phyloP scores from a whole-genome alignment of 2,888 invertebrate genomes.

The Caenorhabditis sp. region DNA sequence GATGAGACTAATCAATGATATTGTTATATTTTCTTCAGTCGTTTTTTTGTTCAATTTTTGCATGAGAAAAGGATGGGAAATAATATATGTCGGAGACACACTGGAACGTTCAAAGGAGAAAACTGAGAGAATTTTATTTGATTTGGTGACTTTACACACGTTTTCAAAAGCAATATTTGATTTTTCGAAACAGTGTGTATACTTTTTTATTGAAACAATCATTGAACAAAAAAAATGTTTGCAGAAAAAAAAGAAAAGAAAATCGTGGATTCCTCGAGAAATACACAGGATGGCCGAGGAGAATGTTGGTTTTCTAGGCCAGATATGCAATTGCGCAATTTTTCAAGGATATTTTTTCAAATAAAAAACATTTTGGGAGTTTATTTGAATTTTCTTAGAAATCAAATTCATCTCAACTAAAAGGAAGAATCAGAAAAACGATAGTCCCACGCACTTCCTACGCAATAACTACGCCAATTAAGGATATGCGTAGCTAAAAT shows the following conservation, averaged over 20 bases:
- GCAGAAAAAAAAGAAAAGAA: background rate
- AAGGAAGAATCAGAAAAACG: no score
- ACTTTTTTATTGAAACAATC: background rate
- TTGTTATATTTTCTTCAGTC: background rate
- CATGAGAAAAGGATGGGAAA: conserved; percentile 9
- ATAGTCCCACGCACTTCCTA: no score
- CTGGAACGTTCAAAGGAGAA: background rate
- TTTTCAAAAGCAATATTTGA: conserved; percentile 5
- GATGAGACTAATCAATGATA: background rate
- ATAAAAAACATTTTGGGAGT: no score
- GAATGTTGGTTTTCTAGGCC: background rate
- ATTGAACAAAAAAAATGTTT: background rate
- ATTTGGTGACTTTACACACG: background rate
- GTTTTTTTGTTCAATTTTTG: background rate
- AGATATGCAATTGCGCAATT: background rate
- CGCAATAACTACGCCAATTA: no score
- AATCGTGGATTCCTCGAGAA: background rate
- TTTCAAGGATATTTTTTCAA: conserved; percentile 12
- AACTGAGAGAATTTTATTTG: background rate
- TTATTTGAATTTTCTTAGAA: no score
- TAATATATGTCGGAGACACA: background rate
- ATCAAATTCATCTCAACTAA: no score
- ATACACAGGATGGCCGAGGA: background rate
- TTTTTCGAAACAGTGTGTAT: background rate
- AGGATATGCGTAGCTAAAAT: no score